phyloP scores from a whole-genome alignment of 2,888 invertebrate species.

The Abrostola triplasia region DNA sequence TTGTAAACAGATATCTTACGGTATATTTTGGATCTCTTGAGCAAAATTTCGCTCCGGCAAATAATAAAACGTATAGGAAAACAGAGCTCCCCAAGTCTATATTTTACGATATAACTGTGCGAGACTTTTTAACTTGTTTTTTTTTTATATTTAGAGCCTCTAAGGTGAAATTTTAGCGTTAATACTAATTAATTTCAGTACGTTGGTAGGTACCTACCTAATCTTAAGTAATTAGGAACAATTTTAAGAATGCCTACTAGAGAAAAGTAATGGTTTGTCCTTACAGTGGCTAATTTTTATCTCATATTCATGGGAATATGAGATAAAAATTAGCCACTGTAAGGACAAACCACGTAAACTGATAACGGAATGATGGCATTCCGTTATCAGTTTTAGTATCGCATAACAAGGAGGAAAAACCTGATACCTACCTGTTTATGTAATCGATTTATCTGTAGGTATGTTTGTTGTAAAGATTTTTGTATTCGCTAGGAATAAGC shows the following conservation, averaged over 20 bases:
- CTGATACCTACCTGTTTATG: not conserved
- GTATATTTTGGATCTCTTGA: slow-evolving; percentile 11
- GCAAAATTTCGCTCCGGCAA: slow-evolving; percentile 10
- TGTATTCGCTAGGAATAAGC: not conserved
- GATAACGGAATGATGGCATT: too few species aligned
- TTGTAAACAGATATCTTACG: slow-evolving; percentile 19
- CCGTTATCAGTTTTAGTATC: not conserved
- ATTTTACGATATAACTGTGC: slow-evolving; percentile 10
- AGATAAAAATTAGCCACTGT: too few species aligned
- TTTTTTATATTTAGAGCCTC: slow-evolving; percentile 5
- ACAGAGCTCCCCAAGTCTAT: not conserved
- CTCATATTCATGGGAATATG: too few species aligned
- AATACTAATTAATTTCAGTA: not conserved
- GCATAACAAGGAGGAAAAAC: not conserved
- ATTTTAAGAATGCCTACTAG: too few species aligned
- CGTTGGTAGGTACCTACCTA: too few species aligned
- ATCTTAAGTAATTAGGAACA: too few species aligned
- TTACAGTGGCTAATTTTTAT: too few species aligned
- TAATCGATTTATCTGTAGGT: not conserved
- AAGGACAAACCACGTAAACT: too few species aligned
- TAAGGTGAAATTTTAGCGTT: slow-evolving; percentile 4
- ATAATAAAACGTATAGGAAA: slow-evolving; percentile 12
- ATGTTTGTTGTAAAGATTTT: not conserved
- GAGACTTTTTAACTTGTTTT: not conserved
- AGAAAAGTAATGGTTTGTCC: too few species aligned